Conservation (phyloP, 2,797 vertebrate genomes). For the Sarcophilus harrisii region DNA sequence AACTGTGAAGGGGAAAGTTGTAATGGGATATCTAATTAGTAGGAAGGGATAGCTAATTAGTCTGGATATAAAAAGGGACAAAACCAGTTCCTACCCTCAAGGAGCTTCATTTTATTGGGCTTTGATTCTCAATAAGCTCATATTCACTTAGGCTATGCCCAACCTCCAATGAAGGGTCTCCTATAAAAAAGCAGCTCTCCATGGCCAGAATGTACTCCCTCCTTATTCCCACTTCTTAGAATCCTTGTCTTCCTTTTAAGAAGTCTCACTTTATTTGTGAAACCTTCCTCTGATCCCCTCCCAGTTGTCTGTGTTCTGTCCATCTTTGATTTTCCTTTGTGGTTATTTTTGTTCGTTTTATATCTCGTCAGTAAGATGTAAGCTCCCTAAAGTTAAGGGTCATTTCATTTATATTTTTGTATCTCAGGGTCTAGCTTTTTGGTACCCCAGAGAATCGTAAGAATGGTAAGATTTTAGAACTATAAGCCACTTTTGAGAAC, state of each 20-base stretch:
- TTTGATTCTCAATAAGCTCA: not conserved
- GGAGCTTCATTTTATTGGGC: not conserved
- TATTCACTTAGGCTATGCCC: no score
- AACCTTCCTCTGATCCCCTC: not conserved
- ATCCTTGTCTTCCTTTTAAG: not conserved
- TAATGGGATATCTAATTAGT: not conserved
- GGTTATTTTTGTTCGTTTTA: not conserved
- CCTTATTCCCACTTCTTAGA: not conserved
- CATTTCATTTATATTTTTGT: not conserved
- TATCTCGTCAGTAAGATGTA: not conserved
- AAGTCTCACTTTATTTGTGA: not conserved
- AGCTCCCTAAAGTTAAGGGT: not conserved
- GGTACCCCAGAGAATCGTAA: not conserved
- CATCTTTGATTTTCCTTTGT: not conserved
- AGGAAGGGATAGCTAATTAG: not conserved
- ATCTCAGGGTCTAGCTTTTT: not conserved
- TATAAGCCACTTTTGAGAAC: not conserved
- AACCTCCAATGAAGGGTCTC: not conserved
- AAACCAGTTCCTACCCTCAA: not conserved
- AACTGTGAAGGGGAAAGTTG: not conserved
- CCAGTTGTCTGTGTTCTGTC: not conserved
- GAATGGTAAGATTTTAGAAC: not conserved
- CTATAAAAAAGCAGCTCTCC: no score
- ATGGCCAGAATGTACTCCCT: not conserved
- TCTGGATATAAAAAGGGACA: not conserved